phyloP scores from a whole-genome alignment of 2,113 vertebrate species.

The Carollia perspicillata region DNA sequence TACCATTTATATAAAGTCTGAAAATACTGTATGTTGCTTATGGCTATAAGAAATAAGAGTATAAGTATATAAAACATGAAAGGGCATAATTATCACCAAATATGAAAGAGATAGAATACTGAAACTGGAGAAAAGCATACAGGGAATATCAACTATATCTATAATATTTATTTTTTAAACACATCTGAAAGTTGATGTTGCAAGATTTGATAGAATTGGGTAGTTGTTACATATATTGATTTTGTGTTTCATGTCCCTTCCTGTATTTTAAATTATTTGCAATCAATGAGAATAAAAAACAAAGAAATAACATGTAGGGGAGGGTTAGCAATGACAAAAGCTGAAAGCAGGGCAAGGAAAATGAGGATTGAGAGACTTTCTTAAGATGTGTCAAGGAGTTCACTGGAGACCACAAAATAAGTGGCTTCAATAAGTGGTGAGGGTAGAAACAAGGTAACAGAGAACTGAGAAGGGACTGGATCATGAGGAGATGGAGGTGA shows the following conservation, averaged over 20 bases:
- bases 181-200: slow-evolving; percentile 14
- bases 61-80: background rate
- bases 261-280: background rate
- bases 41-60: background rate
- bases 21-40: slow-evolving; percentile 10
- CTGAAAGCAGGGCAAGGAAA: slow-evolving; percentile 32
- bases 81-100: background rate
- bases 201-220: background rate
- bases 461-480: background rate
- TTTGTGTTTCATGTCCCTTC: background rate
- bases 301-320: background rate
- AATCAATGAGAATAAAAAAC: slow-evolving; percentile 20
- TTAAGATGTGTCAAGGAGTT: background rate
- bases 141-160: background rate
- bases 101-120: background rate
- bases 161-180: slow-evolving; percentile 8
- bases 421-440: background rate
- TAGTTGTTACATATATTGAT: background rate
- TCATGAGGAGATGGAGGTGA: background rate
- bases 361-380: background rate
- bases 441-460: background rate
- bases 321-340: background rate
- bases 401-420: background rate
- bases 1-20: background rate
- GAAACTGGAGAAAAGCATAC: background rate